Conservation (phyloP, 2,113 vertebrate genomes). For the Xerus inauris region DNA sequence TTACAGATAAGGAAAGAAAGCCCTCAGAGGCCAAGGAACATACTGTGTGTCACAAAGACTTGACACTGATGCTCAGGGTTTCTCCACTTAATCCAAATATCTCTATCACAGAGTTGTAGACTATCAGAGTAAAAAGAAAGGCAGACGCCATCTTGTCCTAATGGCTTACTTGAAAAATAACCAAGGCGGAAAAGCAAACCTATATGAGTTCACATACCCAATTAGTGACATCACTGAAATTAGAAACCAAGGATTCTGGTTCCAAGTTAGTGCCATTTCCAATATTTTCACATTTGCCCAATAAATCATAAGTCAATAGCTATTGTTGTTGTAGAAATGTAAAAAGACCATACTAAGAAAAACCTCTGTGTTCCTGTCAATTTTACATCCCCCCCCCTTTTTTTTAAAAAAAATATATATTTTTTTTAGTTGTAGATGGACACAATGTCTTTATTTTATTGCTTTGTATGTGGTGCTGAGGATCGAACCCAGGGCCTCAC, state of each 20-base stretch:
- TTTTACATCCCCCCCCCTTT: background rate
- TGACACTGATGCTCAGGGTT: accelerated
- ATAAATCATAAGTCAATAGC: background rate
- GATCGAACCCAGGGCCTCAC: too few species aligned
- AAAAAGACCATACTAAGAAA: slow-evolving; percentile 14
- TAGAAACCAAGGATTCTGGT: background rate
- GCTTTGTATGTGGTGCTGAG: too few species aligned
- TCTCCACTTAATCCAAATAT: background rate
- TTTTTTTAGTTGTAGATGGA: too few species aligned
- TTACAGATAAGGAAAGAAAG: background rate
- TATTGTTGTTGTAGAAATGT: background rate
- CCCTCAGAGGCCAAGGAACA: background rate
- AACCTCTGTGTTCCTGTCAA: background rate
- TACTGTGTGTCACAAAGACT: background rate
- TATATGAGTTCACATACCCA: background rate
- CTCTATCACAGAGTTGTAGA: background rate
- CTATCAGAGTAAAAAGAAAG: background rate
- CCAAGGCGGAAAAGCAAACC: background rate
- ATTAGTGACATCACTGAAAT: background rate
- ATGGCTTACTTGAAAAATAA: background rate
- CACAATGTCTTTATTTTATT: too few species aligned
- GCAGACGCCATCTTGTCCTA: background rate
- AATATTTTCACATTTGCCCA: background rate
- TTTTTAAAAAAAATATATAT: too few species aligned
- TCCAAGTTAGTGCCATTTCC: background rate